Conservation (phyloP, 2,113 vertebrate species). For the Chaetodon trifascialis region DNA sequence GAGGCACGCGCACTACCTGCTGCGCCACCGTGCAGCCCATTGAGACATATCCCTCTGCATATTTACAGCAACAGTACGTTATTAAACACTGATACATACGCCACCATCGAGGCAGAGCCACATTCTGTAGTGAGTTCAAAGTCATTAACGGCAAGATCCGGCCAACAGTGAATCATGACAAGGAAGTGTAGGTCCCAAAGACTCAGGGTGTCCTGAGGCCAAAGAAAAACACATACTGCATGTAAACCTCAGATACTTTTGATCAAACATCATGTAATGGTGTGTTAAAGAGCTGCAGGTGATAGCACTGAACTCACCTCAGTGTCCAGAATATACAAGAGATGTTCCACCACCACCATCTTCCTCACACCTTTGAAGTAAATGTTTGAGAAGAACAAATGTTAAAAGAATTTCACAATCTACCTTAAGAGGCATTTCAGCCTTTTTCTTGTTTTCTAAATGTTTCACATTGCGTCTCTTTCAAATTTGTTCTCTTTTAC, state of each 20-base stretch:
- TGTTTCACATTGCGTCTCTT: background rate
- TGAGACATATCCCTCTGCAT: background rate
- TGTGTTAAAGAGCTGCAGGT: background rate
- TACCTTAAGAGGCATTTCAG: background rate
- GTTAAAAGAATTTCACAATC: background rate
- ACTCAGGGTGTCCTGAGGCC: constrained; percentile 87
- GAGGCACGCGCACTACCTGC: too few relatives aligned
- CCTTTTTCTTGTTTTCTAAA: background rate
- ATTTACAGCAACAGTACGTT: background rate
- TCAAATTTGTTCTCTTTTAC: constrained; percentile 3
- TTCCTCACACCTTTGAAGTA: constrained; percentile 88
- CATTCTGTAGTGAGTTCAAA: constrained; percentile 93
- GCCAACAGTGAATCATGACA: constrained; percentile 89
- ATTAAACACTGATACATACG: constrained; percentile 75
- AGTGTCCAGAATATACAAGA: constrained; percentile 91
- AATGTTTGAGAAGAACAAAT: background rate
- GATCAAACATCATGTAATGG: background rate
- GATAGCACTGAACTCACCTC: constrained; percentile 82
- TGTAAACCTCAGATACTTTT: background rate
- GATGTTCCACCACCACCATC: constrained; percentile 88
- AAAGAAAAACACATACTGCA: background rate
- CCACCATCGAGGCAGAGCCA: constrained; percentile 83
- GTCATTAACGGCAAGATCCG: constrained; percentile 86
- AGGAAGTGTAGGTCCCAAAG: constrained; percentile 90
- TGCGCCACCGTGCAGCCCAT: too few relatives aligned